Conservation (phyloP, 2,797 vertebrate genomes). For the Tangara arthus region DNA sequence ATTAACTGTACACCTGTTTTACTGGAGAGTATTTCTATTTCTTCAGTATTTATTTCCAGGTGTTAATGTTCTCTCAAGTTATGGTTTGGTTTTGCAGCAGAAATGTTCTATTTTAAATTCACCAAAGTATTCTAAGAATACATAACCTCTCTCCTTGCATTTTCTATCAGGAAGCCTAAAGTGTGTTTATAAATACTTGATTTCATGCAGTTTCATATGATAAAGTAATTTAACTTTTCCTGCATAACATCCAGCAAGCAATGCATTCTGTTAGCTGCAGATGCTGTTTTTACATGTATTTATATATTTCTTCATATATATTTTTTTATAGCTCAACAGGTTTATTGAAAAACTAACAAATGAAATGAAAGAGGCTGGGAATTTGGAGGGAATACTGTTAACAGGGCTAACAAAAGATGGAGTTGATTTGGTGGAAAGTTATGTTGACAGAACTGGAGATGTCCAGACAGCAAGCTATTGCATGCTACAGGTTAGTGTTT, state of each 20-base stretch:
- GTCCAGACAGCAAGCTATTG: conserved; percentile 99
- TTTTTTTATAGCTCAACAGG: conserved; percentile 84
- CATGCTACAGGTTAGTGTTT: conserved; percentile 89
- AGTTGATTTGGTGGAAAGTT: conserved; percentile 97
- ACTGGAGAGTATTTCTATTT: not conserved
- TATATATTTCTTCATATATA: not conserved
- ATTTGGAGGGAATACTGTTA: conserved; percentile 95
- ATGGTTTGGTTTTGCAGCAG: not conserved
- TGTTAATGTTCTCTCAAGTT: not conserved
- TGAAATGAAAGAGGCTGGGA: conserved; percentile 96
- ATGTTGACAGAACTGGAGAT: conserved; percentile 94
- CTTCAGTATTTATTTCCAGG: not conserved
- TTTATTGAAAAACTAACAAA: conserved; percentile 94
- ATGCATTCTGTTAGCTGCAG: not conserved
- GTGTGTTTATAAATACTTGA: not conserved
- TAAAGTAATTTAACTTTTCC: not conserved
- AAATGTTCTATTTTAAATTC: not conserved
- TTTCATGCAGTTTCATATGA: not conserved
- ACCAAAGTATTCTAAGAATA: not conserved
- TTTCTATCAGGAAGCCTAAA: not conserved
- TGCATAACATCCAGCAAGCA: not conserved
- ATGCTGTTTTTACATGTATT: not conserved
- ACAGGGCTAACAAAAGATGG: conserved; percentile 97
- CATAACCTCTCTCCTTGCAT: not conserved
- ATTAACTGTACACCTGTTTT: not conserved